Percentiles rank a stretch among this genome's conserved stretches.
phyloP scores from a whole-genome alignment of 2,113 vertebrate genomes.

The Ranitomeya imitator region DNA sequence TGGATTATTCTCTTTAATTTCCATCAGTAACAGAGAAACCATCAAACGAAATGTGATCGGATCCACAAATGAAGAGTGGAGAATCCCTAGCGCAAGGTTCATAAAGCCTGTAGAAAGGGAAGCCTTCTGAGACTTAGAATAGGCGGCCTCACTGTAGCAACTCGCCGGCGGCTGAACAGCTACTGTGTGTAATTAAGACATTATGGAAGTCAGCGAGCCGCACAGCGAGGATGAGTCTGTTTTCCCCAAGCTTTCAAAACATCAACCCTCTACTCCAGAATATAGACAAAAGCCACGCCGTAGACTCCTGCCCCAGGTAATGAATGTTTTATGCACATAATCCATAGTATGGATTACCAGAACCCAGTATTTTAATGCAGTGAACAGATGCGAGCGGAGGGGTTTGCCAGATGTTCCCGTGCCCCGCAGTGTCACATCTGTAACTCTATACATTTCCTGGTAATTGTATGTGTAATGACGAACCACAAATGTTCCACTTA shows the following conservation, averaged over 20 bases:
- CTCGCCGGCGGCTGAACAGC: conserved; percentile 66
- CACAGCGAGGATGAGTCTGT: conserved; percentile 46
- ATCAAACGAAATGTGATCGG: background rate
- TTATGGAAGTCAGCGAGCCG: conserved; percentile 60
- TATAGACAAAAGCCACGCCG: background rate
- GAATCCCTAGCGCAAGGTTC: conserved; percentile 64
- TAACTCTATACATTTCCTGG: conserved; percentile 25
- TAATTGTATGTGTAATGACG: background rate
- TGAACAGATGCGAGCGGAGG: conserved; percentile 10
- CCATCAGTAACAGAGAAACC: conserved; percentile 1
- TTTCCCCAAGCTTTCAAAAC: background rate
- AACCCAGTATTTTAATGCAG: background rate
- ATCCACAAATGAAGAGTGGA: conserved; percentile 59
- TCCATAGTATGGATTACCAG: background rate
- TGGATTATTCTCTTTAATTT: background rate
- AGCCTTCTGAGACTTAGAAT: conserved; percentile 62
- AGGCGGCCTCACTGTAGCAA: conserved; percentile 60
- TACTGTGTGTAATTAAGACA: conserved; percentile 64
- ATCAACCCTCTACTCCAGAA: background rate
- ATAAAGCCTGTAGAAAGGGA: conserved; percentile 63
- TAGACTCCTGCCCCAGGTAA: background rate
- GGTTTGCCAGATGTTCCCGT: background rate
- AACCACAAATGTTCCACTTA: background rate
- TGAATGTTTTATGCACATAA: background rate
- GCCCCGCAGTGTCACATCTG: background rate